These are phyloP conservation scores for Craseonycteris thonglongyai DNA, from an alignment of 2,113 vertebrate species.

Conservation along the genomic window DNA sequence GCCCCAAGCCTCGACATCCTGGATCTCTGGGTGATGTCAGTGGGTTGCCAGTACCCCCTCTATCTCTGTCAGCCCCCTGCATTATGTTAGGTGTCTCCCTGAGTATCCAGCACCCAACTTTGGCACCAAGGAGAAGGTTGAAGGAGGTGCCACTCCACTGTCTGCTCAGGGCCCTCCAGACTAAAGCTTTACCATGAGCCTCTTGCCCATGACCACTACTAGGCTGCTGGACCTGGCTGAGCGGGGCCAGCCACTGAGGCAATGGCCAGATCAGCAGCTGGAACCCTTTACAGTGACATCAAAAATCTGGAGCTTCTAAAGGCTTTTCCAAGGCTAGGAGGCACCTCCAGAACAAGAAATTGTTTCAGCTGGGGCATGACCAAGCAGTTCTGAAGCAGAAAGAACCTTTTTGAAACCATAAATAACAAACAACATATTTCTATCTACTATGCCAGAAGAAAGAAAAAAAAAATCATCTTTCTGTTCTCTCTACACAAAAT, in stretches of 20 bases:
- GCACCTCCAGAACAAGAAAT: background rate
- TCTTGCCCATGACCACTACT: background rate
- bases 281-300: background rate
- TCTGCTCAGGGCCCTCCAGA: background rate
- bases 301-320: background rate
- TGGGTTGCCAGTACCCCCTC: background rate
- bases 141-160: background rate
- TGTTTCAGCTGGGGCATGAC: background rate
- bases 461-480: background rate
- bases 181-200: background rate
- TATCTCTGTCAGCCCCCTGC: background rate
- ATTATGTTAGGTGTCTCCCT: background rate
- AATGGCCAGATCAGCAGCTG: background rate
- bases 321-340: background rate
- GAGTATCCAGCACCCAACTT: background rate
- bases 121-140: background rate
- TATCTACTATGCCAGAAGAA: background rate
- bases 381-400: background rate
- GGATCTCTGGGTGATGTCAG: background rate
- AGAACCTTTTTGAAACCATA: background rate
- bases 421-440: background rate
- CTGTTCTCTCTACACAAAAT: background rate
- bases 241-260: background rate
- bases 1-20: background rate
- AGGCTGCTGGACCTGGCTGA: background rate